phyloP scores from a whole-genome alignment of 2,797 vertebrate genomes.

The Novumbra hubbsi region DNA sequence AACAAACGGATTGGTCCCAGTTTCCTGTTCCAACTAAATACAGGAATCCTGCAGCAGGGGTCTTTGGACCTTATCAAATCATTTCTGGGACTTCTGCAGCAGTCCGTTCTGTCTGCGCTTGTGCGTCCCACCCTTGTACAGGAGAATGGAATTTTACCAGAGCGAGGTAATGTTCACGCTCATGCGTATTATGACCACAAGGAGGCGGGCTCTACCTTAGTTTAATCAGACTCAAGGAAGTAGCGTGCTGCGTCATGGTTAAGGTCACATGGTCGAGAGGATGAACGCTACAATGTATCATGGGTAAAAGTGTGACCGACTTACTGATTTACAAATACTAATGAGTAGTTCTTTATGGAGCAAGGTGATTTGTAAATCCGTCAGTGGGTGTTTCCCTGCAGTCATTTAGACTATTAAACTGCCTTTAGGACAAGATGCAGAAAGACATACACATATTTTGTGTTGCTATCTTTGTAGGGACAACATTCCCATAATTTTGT shows the following conservation, averaged over 20 bases:
- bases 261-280: too few species aligned
- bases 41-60: conserved; percentile 19
- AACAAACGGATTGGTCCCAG: background rate
- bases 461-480: too few species aligned
- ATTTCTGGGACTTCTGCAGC: conserved; percentile 22
- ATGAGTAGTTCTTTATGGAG: background rate
- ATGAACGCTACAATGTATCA: too few species aligned
- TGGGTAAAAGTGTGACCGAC: too few species aligned
- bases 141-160: conserved; percentile 75
- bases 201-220: conserved; percentile 55
- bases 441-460: too few species aligned
- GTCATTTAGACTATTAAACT: too few species aligned
- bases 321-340: too few species aligned
- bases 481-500: conserved; percentile 56
- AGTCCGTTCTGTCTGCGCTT: conserved; percentile 29
- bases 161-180: background rate
- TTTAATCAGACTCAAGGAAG: conserved; percentile 42
- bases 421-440: too few species aligned
- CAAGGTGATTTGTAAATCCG: too few species aligned
- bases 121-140: conserved; percentile 36
- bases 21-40: conserved; percentile 3
- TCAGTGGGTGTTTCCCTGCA: too few species aligned
- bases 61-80: conserved; percentile 38
- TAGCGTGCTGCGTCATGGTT: conserved; percentile 26
- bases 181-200: conserved; percentile 3